Base-by-base conservation (phyloP, 2,113 vertebrate species). In the Dendropsophus ebraccatus region DNA sequence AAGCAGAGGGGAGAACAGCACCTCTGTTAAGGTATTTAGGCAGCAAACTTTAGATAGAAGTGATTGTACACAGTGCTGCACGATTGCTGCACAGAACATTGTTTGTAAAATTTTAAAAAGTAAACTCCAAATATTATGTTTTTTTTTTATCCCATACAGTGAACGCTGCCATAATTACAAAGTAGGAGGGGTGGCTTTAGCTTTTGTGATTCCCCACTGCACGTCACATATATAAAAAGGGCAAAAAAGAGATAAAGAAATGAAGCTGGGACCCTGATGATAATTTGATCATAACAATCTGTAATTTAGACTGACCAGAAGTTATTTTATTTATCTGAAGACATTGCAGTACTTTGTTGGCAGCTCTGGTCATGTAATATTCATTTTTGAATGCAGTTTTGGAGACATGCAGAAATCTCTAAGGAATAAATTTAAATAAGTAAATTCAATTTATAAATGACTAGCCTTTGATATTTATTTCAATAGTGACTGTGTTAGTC, bases 391-490 rank as follows among this genome's bases (percentile, higher is more conserved):
- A 47, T 25, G 41, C 21, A 47, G 41, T 49, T 74, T 74, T 35
- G 41, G 67, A 70, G 41, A 70, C 12, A 37, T 37, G 7, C 9
- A 41, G 41, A 23, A 41, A 23, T 41, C 67, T 30, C 35, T 70
- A 23, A 21, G 17, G 67, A 19, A 70, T 9, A 30, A 70, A 23
- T 37, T 32, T 21, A 41, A 70, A 41, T 41, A 70, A 37, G 23
- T 47, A 25, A 25, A 74, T 74, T 45, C 1, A 6, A 47, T 49
- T n/a, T 74, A 25, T 47, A 74, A 74, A 28, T 13, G 14, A 25
- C 41, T 47, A 28, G 23, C n/a, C 70, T 73, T 73, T 73, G 70
- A 41, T 73, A 47, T 74, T 47, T 74, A 16, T 74, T 74, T 74
- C 23, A 74, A 19, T 28, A 74, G 72, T 5, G 37, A 7, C 19